Base-by-base conservation (phyloP, 2,888 invertebrate genomes). In the Exephanes ischioxanthus region DNA sequence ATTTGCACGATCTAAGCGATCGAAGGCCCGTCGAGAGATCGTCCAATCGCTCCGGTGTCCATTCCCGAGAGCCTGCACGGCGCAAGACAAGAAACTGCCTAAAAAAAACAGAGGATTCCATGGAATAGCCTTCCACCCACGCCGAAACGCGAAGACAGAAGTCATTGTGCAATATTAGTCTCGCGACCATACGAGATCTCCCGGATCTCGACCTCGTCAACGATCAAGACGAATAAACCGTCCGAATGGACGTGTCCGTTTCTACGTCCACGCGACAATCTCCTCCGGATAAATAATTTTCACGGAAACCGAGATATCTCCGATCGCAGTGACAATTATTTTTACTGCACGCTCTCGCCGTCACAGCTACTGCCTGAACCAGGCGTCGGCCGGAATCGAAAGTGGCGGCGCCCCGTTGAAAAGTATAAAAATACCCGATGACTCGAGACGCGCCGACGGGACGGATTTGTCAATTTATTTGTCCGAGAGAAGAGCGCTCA, bases 1-100 rank as follows among this genome's bases (percentile, higher is more conserved):
- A 9, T 37, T 37, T 5, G 5, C 33, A 68, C 3, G 53, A 76
- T 63, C 61, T 33, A 33, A 33, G 51, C 48, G 67, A 48, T 58
- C n/a, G 51, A 45, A 61, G 45, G 30, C 80, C 78, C 77, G 79
- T 37, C 75, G 84, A 73, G 71, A 75, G 83, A 87, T 84, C 83
- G 79, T 87, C 84, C 87, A 88, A 89, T 88, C 87, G 86, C 86
- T 89, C 88, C 88, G 88, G 88, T 89, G 87, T 88, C 87, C 85
- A 82, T 84, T 61, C 41, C 37, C 22, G 30, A 6, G 48, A 71
- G 45, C 55, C 63, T 55, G 33, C 16, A 7, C 26, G 22, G 30
- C 45, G 26, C 22, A 33, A 19, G 30, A 26, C 19, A 45, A 14
- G 76, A 71, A 41, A 63, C 58, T 14, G 67, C 41, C 68, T 58